Percentiles rank a stretch among this genome's conserved stretches.
Conservation (phyloP, 2,797 vertebrate genomes). For the Pangasius sanitwongsei region DNA sequence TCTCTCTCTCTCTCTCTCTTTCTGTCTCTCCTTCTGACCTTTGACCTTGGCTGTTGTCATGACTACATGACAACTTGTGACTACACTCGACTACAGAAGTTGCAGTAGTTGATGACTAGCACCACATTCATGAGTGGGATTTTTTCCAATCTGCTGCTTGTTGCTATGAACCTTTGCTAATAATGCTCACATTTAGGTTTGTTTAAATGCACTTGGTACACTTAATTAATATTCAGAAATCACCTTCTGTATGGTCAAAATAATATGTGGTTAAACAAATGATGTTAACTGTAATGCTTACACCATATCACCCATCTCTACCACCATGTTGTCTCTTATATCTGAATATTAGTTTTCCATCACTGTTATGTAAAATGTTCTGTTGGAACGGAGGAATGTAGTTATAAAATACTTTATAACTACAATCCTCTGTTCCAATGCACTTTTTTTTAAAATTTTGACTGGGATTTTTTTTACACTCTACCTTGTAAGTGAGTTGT, state of each 20-base stretch:
- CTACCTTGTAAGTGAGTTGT: background rate
- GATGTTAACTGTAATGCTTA: background rate
- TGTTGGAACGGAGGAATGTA: background rate
- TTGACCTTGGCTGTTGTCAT: conserved; percentile 52
- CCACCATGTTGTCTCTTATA: background rate
- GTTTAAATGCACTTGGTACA: background rate
- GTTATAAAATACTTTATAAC: background rate
- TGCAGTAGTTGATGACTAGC: background rate
- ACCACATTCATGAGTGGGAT: background rate
- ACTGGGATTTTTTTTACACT: background rate
- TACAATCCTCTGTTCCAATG: background rate
- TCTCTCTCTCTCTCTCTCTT: conserved; percentile 58
- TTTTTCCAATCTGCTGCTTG: background rate
- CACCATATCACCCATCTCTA: background rate
- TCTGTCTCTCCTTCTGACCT: conserved; percentile 50
- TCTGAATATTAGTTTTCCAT: background rate
- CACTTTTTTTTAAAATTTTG: background rate
- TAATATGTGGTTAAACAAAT: background rate
- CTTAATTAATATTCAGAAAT: background rate
- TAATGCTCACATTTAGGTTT: background rate
- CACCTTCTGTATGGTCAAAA: background rate
- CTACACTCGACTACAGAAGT: background rate
- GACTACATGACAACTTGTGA: conserved; percentile 14
- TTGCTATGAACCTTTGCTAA: too few species aligned
- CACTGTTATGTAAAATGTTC: background rate